These are phyloP conservation scores for Neoscelio sp. DNA, from an alignment of 2,888 invertebrate genomes.

Conservation along the genomic window DNA sequence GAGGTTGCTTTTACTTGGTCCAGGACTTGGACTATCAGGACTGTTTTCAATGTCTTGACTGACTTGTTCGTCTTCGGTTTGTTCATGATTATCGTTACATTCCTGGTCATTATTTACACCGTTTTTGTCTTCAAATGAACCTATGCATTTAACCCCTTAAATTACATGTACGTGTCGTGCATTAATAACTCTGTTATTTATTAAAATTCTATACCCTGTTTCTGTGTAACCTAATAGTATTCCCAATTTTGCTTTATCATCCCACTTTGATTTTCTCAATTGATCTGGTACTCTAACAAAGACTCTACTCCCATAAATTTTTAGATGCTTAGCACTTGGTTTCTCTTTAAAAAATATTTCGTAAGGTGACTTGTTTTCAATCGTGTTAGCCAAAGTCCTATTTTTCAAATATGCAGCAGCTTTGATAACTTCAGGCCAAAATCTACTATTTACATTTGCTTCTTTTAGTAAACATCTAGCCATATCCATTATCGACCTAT, in stretches of 20 bases:
- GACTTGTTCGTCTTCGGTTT: neutral
- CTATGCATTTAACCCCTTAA: constrained; percentile 48
- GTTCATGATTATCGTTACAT: neutral
- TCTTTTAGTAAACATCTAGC: constrained; percentile 66
- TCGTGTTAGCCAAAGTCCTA: constrained; percentile 54
- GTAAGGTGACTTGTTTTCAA: constrained; percentile 59
- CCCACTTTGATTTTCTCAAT: constrained; percentile 46
- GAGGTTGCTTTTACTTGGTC: neutral
- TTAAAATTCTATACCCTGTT: constrained; percentile 57
- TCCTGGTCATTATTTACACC: neutral
- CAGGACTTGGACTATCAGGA: too few relatives aligned
- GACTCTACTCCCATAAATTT: constrained; percentile 65
- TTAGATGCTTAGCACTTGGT: constrained; percentile 60
- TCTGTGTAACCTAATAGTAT: constrained; percentile 61
- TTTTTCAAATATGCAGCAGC: constrained; percentile 62
- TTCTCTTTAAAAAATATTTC: constrained; percentile 62
- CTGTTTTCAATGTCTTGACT: too few relatives aligned
- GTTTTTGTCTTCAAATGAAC: neutral
- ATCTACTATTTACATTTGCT: constrained; percentile 57
- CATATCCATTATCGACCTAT: constrained; percentile 61
- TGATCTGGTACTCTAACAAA: constrained; percentile 67
- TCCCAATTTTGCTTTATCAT: constrained; percentile 51
- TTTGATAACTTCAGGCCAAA: constrained; percentile 68
- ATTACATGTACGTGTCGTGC: constrained; percentile 64
- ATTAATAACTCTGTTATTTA: constrained; percentile 56